phyloP scores from a whole-genome alignment of 2,113 vertebrate genomes.

The Sylvicapra grimmia region DNA sequence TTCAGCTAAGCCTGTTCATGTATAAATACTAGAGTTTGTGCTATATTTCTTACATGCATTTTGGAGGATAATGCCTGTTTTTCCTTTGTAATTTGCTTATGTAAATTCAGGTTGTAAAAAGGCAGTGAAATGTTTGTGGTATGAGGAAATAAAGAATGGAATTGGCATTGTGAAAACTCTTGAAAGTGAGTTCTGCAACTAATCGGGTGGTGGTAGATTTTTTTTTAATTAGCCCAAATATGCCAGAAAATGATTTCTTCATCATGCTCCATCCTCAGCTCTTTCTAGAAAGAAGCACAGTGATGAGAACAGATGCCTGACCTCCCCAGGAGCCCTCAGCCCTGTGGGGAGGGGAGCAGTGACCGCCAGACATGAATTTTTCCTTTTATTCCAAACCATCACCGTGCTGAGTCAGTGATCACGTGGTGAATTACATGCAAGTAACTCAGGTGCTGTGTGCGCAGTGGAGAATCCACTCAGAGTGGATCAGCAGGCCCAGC shows the following conservation, averaged over 20 bases:
- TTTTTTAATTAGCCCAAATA: neutral
- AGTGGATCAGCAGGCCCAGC: neutral
- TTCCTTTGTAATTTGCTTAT: conserved; percentile 62
- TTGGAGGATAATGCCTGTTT: conserved; percentile 62
- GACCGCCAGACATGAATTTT: neutral
- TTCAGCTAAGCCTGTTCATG: conserved; percentile 56
- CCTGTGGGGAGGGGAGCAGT: neutral
- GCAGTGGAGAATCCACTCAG: neutral
- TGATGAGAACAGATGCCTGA: neutral
- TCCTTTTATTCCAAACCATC: neutral
- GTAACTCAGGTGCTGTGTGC: neutral
- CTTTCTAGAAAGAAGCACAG: neutral
- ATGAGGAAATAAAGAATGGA: conserved; percentile 75
- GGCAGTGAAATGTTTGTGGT: conserved; percentile 63
- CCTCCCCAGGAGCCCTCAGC: neutral
- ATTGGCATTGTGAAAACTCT: conserved; percentile 57
- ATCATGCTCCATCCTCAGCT: neutral
- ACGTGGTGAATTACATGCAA: neutral
- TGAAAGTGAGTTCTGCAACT: neutral
- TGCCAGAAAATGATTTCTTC: neutral
- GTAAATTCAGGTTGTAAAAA: conserved; percentile 67
- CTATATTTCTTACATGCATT: conserved; percentile 63
- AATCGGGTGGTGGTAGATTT: neutral
- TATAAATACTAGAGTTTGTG: conserved; percentile 65
- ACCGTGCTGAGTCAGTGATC: neutral